phyloP scores from a whole-genome alignment of 2,113 vertebrate genomes.

The Penelope pileata region DNA sequence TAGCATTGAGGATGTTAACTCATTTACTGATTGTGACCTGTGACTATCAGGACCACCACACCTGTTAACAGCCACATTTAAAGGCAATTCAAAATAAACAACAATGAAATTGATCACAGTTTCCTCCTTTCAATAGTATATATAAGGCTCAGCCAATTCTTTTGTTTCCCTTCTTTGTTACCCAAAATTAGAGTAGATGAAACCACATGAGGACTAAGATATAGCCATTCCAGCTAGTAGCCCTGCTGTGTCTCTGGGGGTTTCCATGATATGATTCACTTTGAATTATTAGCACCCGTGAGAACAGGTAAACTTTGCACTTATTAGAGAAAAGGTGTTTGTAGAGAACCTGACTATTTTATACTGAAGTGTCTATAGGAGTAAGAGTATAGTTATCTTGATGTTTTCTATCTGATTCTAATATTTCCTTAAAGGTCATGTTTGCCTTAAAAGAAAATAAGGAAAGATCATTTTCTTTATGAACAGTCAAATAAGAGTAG shows the following conservation, averaged over 20 bases:
- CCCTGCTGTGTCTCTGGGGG: not conserved
- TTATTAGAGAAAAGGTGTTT: not conserved
- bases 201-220: not conserved
- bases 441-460: not conserved
- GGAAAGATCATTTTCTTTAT: fast-evolving
- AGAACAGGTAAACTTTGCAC: constrained; percentile 12
- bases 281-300: not conserved
- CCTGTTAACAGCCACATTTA: not conserved
- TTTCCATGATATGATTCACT: not conserved
- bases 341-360: not conserved
- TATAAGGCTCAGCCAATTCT: not conserved
- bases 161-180: not conserved
- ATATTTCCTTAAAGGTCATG: not conserved
- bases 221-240: not conserved
- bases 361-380: fast-evolving
- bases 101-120: not conserved
- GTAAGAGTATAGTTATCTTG: not conserved
- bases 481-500: not conserved
- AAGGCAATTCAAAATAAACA: not conserved
- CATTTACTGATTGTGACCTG: not conserved
- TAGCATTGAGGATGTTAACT: not conserved
- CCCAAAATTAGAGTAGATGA: not conserved
- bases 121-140: not conserved
- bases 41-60: not conserved
- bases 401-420: not conserved